A percentile compares a stretch with the other conserved stretches of the same genome.
Conservation (phyloP, 2,113 vertebrate species). For the Andinoacara biseriatus region DNA sequence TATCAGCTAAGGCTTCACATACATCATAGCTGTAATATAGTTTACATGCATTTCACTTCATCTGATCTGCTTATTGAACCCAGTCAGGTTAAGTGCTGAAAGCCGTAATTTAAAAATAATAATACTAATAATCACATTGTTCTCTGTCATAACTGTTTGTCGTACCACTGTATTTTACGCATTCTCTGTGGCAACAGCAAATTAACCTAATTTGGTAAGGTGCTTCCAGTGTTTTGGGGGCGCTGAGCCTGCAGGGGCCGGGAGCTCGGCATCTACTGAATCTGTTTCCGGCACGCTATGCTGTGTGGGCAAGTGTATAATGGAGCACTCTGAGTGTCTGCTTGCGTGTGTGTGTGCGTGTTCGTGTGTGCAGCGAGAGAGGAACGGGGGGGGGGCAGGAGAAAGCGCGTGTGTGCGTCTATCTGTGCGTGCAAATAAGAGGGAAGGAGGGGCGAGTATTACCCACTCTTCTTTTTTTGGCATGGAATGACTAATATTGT, state of each 20-base stretch:
- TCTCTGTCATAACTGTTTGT: slow-evolving; percentile 23
- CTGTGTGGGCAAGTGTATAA: slow-evolving; percentile 77
- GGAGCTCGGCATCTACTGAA: slow-evolving; percentile 72
- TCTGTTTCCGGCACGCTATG: slow-evolving; percentile 79
- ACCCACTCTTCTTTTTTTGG: slow-evolving; percentile 69
- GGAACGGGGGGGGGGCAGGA: slow-evolving; percentile 23
- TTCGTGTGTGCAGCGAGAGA: slow-evolving; percentile 1
- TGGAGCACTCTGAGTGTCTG: slow-evolving; percentile 72
- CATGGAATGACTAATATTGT: slow-evolving; percentile 67
- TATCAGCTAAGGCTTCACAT: background rate
- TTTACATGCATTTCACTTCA: slow-evolving; percentile 24
- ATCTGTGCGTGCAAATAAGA: slow-evolving; percentile 44
- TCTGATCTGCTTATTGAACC: slow-evolving; percentile 13
- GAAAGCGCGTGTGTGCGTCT: slow-evolving; percentile 34
- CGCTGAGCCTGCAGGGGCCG: slow-evolving; percentile 68
- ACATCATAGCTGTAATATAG: background rate
- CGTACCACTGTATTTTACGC: slow-evolving; percentile 39
- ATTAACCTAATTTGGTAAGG: slow-evolving; percentile 74
- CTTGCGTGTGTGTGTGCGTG: slow-evolving; percentile 52
- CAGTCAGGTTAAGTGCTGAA: slow-evolving; percentile 15
- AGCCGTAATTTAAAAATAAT: background rate
- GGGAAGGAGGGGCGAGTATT: slow-evolving; percentile 39
- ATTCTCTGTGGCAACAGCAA: slow-evolving; percentile 50
- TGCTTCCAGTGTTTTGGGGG: slow-evolving; percentile 70
- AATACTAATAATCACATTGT: slow-evolving; percentile 11